Percentiles rank a stretch among this genome's conserved stretches.
Conservation (phyloP, 35 echinoderm and acorn worm species). For the Lytechinus pictus region DNA sequence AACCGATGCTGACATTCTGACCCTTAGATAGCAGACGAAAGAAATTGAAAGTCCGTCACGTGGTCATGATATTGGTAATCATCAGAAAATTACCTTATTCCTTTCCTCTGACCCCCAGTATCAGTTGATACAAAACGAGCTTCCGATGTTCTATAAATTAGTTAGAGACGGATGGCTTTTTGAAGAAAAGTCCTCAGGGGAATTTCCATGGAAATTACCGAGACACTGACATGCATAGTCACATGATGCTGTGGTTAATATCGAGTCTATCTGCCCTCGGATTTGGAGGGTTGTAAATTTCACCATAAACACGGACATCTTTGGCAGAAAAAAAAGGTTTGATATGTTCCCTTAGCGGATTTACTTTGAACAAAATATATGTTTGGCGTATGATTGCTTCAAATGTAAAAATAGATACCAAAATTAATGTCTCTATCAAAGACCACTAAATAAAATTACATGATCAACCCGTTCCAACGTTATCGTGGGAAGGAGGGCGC, state of each 20-base stretch:
- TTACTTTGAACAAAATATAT: no score
- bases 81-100: constrained; percentile 6
- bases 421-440: no score
- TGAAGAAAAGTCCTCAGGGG: background rate
- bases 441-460: no score
- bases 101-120: background rate
- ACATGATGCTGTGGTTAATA: background rate
- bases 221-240: background rate
- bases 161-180: background rate
- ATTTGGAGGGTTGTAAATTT: background rate
- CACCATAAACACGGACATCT: background rate
- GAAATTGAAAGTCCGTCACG: constrained; percentile 9
- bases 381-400: no score
- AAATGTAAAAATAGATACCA: no score
- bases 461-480: no score
- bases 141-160: constrained; percentile 2
- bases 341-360: background rate
- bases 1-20: background rate
- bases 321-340: background rate
- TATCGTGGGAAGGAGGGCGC: no score
- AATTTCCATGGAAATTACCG: background rate
- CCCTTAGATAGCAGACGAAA: background rate
- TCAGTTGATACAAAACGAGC: background rate
- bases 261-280: background rate
- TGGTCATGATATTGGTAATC: background rate